These are phyloP conservation scores for Nasonia longicornis DNA, from an alignment of 1,140 invertebrate species.

Conservation along the genomic window DNA sequence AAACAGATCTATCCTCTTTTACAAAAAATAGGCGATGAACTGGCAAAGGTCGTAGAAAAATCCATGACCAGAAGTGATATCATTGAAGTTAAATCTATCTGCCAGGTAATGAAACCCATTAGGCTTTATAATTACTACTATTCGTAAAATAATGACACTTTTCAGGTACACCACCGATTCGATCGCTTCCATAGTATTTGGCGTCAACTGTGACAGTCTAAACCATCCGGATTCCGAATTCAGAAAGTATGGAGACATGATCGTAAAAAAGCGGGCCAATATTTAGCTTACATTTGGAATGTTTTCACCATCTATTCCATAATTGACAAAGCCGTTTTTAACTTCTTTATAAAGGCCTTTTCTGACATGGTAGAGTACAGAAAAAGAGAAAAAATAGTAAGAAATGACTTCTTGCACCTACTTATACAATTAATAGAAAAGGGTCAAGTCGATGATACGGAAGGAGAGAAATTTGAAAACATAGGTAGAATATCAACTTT, in stretches of 20 bases:
- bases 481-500: conserved; percentile 30
- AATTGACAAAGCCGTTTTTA: conserved; percentile 66
- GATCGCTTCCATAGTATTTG: conserved; percentile 1
- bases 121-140: not conserved
- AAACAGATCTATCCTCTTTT: conserved; percentile 70
- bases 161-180: conserved; percentile 17
- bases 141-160: not conserved
- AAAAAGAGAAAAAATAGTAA: conserved; percentile 61
- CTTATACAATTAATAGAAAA: conserved; percentile 72
- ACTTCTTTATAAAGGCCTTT: conserved; percentile 71
- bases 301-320: conserved; percentile 53
- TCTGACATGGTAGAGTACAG: conserved; percentile 70
- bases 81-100: conserved; percentile 20
- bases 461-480: conserved; percentile 49
- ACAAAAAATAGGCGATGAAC: conserved; percentile 60
- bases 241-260: conserved; percentile 18
- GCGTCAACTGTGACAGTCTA: conserved; percentile 10
- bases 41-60: conserved; percentile 49
- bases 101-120: conserved; percentile 5
- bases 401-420: conserved; percentile 74
- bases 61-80: not conserved
- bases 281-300: not conserved
- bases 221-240: not conserved
- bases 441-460: conserved; percentile 65
- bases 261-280: not conserved